These are phyloP conservation scores for Ypsolopha scabrella DNA, from an alignment of 2,888 invertebrate genomes.

Conservation along the genomic window DNA sequence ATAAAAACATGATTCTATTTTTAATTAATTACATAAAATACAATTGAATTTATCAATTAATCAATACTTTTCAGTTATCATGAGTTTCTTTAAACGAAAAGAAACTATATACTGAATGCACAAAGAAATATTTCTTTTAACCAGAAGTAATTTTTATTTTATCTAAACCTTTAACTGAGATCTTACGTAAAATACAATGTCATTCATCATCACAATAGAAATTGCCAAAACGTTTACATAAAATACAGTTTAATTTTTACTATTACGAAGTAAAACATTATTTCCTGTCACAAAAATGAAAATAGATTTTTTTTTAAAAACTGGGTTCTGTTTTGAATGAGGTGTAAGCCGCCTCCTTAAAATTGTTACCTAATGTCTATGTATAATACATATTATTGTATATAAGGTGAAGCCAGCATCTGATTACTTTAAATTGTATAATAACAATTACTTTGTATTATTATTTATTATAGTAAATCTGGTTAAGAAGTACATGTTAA, in stretches of 20 bases:
- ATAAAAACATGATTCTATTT: too few species aligned
- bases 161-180: conserved; percentile 47
- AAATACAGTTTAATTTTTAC: conserved; percentile 6
- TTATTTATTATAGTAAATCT: too few species aligned
- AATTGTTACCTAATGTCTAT: conserved; percentile 26
- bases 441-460: too few species aligned
- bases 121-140: not conserved
- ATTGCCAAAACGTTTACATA: conserved; percentile 22
- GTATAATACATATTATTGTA: not conserved
- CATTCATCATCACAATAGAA: conserved; percentile 45
- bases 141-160: not conserved
- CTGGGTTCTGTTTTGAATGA: conserved; percentile 4
- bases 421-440: too few species aligned
- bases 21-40: not conserved
- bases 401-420: not conserved
- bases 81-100: not conserved
- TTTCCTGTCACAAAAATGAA: conserved; percentile 6
- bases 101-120: not conserved
- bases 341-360: conserved; percentile 44
- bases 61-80: not conserved
- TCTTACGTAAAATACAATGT: conserved; percentile 40
- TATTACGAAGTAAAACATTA: not conserved
- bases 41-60: not conserved
- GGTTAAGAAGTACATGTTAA: too few species aligned
- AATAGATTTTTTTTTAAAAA: conserved; percentile 8